Percentiles rank a stretch among this genome's conserved stretches.
Evolutionary conservation across 2,888 invertebrate species (phyloP).

Genomic region (Mimas tiliae): DNA sequence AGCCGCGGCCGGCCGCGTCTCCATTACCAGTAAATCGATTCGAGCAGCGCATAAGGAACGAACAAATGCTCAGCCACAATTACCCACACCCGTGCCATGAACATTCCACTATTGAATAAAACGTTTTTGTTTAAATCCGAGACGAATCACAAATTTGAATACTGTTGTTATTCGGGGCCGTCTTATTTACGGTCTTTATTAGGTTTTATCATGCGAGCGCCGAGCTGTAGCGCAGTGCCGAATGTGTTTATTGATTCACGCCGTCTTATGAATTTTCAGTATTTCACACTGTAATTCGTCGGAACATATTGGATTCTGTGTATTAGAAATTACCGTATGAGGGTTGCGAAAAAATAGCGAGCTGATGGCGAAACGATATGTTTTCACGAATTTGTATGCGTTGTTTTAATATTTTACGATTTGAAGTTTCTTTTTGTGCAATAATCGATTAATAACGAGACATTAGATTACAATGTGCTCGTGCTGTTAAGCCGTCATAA

Average conservation of each 20-base stretch:
- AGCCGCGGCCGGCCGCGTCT: slow-evolving; percentile 29
- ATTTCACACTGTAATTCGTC: slow-evolving; percentile 65
- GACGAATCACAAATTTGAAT: slow-evolving; percentile 80
- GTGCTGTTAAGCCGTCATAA: slow-evolving; percentile 15
- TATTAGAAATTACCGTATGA: slow-evolving; percentile 21
- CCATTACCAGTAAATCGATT: slow-evolving; percentile 71
- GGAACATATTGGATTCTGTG: slow-evolving; percentile 31
- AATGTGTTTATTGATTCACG: slow-evolving; percentile 79
- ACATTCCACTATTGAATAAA: slow-evolving; percentile 79
- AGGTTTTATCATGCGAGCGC: slow-evolving; percentile 73
- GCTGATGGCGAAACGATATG: slow-evolving; percentile 3
- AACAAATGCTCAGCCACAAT: slow-evolving; percentile 40
- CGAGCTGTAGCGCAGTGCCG: slow-evolving; percentile 50
- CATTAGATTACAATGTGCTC: slow-evolving; percentile 42
- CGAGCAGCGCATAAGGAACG: slow-evolving; percentile 56
- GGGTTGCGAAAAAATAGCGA: slow-evolving; percentile 10
- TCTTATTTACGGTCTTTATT: slow-evolving; percentile 77
- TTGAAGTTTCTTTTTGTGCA: slow-evolving; percentile 22
- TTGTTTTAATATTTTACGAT: slow-evolving; percentile 16
- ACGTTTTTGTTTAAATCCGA: slow-evolving; percentile 83
- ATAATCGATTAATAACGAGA: slow-evolving; percentile 53
- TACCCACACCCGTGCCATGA: slow-evolving; percentile 66
- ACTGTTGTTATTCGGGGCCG: slow-evolving; percentile 76
- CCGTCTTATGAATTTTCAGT: slow-evolving; percentile 55
- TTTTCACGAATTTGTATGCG: slow-evolving; percentile 19